A percentile compares a stretch with the other conserved stretches of the same genome.
Conservation (phyloP, 2,888 invertebrate genomes). For the Gortyna flavago region DNA sequence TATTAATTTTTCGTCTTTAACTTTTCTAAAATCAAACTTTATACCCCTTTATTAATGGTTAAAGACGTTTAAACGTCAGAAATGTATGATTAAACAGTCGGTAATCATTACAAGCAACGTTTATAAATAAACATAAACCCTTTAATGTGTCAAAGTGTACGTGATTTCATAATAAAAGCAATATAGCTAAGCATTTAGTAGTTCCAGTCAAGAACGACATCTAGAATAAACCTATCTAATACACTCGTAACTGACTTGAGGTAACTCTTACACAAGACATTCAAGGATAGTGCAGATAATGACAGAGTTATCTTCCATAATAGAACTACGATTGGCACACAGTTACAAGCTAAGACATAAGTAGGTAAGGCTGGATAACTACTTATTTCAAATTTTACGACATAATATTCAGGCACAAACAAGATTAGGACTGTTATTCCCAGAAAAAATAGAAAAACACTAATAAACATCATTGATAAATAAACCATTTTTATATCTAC, state of each 20-base stretch:
- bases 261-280: conserved; percentile 69
- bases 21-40: neutral
- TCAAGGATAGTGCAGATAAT: conserved; percentile 69
- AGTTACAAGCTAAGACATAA: neutral
- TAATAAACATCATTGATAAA: neutral
- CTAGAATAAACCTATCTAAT: conserved; percentile 14
- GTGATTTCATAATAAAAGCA: neutral
- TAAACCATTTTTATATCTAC: neutral
- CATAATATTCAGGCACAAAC: neutral
- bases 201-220: neutral
- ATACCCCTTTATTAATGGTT: neutral
- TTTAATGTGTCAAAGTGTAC: neutral
- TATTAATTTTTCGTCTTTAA: neutral
- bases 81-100: neutral
- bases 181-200: neutral
- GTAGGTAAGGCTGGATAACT: neutral
- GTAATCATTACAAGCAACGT: too few relatives aligned
- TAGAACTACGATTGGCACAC: conserved; percentile 37
- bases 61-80: too few relatives aligned
- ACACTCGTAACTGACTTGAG: conserved; percentile 53
- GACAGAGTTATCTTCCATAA: conserved; percentile 49
- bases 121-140: neutral
- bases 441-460: neutral
- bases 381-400: conserved; percentile 1
- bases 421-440: neutral